These are phyloP conservation scores for Macquaria ambigua DNA, from an alignment of 2,113 vertebrate species.

Conservation along the genomic window DNA sequence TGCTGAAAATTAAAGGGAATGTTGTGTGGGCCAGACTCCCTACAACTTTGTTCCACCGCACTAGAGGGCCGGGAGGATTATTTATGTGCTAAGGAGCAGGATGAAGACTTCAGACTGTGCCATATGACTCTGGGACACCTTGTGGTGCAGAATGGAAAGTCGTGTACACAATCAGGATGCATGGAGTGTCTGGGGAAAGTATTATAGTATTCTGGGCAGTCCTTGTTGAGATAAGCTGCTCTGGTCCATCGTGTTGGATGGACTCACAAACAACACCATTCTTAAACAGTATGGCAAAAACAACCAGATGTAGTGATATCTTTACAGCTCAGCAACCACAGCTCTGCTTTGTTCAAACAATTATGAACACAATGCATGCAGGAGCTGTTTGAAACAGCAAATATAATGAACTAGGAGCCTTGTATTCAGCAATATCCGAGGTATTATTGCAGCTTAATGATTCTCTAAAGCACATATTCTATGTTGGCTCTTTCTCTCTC, in stretches of 20 bases:
- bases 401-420: background rate
- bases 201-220: background rate
- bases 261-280: background rate
- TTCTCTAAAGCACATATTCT: background rate
- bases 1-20: conserved; percentile 48
- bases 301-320: background rate
- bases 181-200: background rate
- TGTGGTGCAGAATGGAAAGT: conserved; percentile 57
- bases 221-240: no score
- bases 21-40: conserved; percentile 36
- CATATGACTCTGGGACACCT: conserved; percentile 50
- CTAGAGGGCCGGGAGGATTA: conserved; percentile 38
- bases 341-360: background rate
- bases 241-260: no score
- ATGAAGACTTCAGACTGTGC: conserved; percentile 14
- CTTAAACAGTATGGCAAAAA: background rate
- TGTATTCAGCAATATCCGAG: background rate
- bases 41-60: conserved; percentile 58
- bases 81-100: conserved; percentile 17
- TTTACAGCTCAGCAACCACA: background rate
- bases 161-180: background rate
- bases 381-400: background rate
- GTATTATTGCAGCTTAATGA: background rate
- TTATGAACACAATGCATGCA: background rate
- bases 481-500: background rate